Evolutionary conservation across 1,140 invertebrate genomes (phyloP).

Genomic region (Drosophila obscura): DNA sequence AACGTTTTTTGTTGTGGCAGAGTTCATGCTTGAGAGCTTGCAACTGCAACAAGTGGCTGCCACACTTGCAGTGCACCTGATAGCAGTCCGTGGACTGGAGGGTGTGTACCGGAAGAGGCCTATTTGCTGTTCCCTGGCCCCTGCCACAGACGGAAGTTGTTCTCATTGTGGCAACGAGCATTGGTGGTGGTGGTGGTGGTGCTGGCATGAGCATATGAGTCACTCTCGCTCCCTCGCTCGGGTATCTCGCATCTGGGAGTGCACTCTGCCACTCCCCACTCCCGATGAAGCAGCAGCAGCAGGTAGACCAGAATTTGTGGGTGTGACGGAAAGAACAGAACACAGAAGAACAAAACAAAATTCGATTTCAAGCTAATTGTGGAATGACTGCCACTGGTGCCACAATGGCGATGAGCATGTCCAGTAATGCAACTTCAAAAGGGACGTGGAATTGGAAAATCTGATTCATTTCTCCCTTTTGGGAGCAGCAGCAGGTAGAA

Average conservation of each 20-base stretch:
- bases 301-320: slow-evolving; percentile 17
- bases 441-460: too few species aligned
- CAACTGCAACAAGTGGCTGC: slow-evolving; percentile 53
- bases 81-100: neutral
- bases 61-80: slow-evolving; percentile 28
- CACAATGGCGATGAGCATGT: too few species aligned
- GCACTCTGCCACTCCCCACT: too few species aligned
- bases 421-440: too few species aligned
- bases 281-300: neutral
- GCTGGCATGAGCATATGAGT: slow-evolving; percentile 19
- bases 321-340: slow-evolving; percentile 1
- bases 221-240: neutral
- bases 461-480: too few species aligned
- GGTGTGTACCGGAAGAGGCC: slow-evolving; percentile 60
- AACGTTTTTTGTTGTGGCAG: neutral
- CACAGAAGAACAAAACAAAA: neutral
- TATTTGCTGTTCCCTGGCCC: slow-evolving; percentile 45
- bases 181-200: neutral
- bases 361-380: too few species aligned
- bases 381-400: too few species aligned
- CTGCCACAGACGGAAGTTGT: slow-evolving; percentile 40
- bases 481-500: too few species aligned
- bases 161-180: neutral
- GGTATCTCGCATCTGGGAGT: too few species aligned
- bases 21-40: slow-evolving; percentile 43